These are phyloP conservation scores for Rhagophthalmus giganteus DNA, from an alignment of 2,888 invertebrate species.

Conservation along the genomic window DNA sequence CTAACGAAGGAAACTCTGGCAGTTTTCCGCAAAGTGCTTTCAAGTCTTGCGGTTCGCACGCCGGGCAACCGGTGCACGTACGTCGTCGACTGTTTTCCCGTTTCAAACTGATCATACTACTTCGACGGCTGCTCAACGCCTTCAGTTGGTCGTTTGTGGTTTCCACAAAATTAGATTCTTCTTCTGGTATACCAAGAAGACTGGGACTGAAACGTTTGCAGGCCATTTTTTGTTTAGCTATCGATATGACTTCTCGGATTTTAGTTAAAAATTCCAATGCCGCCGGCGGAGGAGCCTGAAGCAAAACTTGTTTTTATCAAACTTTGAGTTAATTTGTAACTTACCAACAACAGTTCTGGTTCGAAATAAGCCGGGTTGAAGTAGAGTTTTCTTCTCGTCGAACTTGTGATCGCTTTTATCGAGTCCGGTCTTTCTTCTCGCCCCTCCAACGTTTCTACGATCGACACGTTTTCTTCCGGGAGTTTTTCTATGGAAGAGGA, in stretches of 20 bases:
- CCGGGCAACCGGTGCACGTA: constrained; percentile 67
- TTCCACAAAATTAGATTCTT: constrained; percentile 62
- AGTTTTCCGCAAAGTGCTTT: constrained; percentile 50
- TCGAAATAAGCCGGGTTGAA: constrained; percentile 93
- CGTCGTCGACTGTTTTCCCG: constrained; percentile 65
- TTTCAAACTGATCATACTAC: constrained; percentile 63
- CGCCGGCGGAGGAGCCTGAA: constrained; percentile 85
- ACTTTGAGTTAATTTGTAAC: constrained; percentile 39
- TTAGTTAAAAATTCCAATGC: constrained; percentile 87
- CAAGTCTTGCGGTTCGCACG: constrained; percentile 59
- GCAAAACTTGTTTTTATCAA: constrained; percentile 20
- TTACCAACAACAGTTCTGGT: constrained; percentile 79
- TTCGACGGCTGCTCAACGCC: constrained; percentile 57
- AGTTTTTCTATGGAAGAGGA: constrained; percentile 65
- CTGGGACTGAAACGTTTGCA: constrained; percentile 79
- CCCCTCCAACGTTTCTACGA: constrained; percentile 76
- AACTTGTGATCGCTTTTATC: constrained; percentile 67
- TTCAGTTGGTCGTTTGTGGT: constrained; percentile 56
- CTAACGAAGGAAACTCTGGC: constrained; percentile 55
- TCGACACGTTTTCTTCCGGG: constrained; percentile 83
- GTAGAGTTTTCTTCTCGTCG: constrained; percentile 77
- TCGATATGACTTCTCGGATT: constrained; percentile 87
- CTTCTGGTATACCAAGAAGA: constrained; percentile 80
- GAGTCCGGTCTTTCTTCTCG: constrained; percentile 67
- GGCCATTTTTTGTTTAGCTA: constrained; percentile 87